Evolutionary conservation across 2,113 vertebrate species (phyloP).

Genomic region (Crotalus horridus): DNA sequence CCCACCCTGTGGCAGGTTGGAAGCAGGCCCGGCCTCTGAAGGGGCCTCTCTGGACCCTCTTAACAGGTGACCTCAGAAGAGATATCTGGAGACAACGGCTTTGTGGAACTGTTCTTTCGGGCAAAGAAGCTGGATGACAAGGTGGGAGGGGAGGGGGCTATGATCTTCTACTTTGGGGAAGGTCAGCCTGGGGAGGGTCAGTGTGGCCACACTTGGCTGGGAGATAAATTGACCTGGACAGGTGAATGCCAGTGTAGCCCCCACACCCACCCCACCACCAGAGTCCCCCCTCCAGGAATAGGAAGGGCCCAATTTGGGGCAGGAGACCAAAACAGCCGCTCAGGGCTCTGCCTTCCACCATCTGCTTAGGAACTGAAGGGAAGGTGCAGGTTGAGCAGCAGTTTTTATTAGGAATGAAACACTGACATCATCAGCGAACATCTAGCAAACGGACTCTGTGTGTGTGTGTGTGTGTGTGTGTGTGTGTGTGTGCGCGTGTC

Average conservation of each 20-base stretch:
- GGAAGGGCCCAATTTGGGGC: background rate
- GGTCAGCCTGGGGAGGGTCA: background rate
- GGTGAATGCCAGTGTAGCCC: background rate
- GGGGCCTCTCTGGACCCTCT: background rate
- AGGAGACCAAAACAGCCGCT: background rate
- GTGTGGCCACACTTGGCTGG: background rate
- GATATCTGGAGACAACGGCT: conserved; percentile 93
- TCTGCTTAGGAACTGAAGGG: background rate
- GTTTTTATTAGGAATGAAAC: background rate
- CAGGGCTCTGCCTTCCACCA: background rate
- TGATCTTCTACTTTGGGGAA: background rate
- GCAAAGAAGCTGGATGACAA: conserved; percentile 93
- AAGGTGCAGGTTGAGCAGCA: background rate
- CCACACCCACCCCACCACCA: background rate
- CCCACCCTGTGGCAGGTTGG: accelerated
- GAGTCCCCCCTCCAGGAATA: background rate
- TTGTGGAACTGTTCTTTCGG: conserved; percentile 86
- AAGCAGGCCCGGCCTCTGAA: background rate
- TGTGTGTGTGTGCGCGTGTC: accelerated
- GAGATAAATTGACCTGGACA: background rate
- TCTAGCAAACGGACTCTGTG: background rate
- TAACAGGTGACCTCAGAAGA: conserved; percentile 87
- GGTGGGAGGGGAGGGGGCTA: conserved; percentile 60
- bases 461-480: background rate
- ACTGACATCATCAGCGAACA: background rate